phyloP scores from a whole-genome alignment of 2,113 vertebrate genomes.

The Cnemophilus loriae region DNA sequence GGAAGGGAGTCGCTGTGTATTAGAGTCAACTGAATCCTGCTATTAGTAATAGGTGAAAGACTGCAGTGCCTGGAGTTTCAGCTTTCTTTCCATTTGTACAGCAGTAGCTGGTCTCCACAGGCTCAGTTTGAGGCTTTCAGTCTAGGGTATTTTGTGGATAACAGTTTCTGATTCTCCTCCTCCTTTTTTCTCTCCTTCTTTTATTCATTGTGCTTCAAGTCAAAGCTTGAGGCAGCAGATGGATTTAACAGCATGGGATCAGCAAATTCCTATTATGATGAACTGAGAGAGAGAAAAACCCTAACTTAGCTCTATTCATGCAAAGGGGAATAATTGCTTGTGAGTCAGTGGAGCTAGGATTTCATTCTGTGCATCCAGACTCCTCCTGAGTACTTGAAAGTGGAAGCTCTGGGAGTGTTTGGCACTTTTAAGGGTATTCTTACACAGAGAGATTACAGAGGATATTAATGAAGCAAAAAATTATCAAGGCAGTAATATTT shows the following conservation, averaged over 20 bases:
- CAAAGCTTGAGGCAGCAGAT: constrained; percentile 37
- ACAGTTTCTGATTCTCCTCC: neutral
- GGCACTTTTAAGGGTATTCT: neutral
- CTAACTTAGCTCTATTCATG: constrained; percentile 29
- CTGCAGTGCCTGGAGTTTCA: neutral
- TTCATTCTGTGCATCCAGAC: neutral
- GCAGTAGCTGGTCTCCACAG: neutral
- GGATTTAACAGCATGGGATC: constrained; percentile 44
- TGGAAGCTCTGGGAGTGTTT: neutral
- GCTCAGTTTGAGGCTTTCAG: neutral
- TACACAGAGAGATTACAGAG: neutral
- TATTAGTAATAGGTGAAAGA: neutral
- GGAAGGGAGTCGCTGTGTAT: neutral
- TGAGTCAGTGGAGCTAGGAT: constrained; percentile 18
- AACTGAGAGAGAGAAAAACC: constrained; percentile 13
- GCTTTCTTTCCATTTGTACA: neutral
- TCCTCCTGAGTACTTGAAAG: constrained; percentile 10
- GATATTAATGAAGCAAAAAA: neutral
- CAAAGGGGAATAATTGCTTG: constrained; percentile 25
- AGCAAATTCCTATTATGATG: constrained; percentile 43
- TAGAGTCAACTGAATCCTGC: neutral
- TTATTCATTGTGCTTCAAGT: constrained; percentile 3
- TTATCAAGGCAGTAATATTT: neutral
- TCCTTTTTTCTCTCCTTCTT: neutral
- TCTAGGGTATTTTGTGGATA: neutral